phyloP scores from a whole-genome alignment of 1,140 invertebrate genomes.

The Drosophila grimshawi region DNA sequence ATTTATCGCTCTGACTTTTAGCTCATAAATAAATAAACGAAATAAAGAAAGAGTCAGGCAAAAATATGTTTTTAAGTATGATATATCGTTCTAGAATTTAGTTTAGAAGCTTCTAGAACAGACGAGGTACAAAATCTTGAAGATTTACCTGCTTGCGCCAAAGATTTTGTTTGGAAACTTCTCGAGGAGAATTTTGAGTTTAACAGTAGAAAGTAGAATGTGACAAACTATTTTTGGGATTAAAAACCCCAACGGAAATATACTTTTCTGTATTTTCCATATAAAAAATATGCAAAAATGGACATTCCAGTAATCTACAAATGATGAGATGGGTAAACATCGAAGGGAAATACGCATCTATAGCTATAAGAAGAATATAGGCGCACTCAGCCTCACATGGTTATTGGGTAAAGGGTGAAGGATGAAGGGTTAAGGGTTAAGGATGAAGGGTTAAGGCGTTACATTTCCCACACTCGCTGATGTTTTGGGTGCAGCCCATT shows the following conservation, averaged over 20 bases:
- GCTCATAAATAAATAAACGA: too few relatives aligned
- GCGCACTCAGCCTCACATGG: background rate
- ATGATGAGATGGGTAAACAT: background rate
- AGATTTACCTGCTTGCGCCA: background rate
- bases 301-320: background rate
- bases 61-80: background rate
- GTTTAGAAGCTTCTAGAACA: background rate
- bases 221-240: background rate
- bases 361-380: background rate
- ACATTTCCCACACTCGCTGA: constrained; percentile 29
- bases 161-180: background rate
- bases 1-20: too few relatives aligned
- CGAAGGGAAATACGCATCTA: background rate
- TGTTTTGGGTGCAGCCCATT: constrained; percentile 26
- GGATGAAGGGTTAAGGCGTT: constrained; percentile 30
- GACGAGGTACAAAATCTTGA: background rate
- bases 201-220: background rate
- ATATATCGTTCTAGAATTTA: background rate
- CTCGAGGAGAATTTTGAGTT: background rate
- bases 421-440: background rate
- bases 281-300: background rate
- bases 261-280: background rate
- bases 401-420: too few relatives aligned
- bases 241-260: background rate
- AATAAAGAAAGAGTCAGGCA: too few relatives aligned